Base-by-base conservation (phyloP, 2,113 vertebrate species). In the Paedocypris sp. region DNA sequence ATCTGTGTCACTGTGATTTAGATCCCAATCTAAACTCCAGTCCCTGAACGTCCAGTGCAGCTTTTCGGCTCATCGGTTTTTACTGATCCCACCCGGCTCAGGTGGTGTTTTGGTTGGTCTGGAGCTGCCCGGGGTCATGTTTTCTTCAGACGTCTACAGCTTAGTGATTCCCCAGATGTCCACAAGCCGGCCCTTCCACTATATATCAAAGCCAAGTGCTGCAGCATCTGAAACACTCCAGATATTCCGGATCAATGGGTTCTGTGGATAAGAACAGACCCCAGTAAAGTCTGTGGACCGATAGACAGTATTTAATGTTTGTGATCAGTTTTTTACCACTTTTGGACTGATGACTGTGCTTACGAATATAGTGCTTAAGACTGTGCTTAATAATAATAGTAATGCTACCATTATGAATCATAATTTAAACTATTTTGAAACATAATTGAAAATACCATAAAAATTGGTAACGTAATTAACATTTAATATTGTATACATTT, bases 241-340 rank as follows among this genome's bases (percentile, higher is more conserved):
- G 61, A 41, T 69, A 76, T 51, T 46, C 46, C 35, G 8, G 33
- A 68, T 65, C 70, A 28, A 68, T 68, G n/a, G n/a, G n/a, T n/a
- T n/a, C n/a, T n/a, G n/a, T n/a, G n/a, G n/a, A n/a, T n/a, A n/a
- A n/a, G n/a, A n/a, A n/a, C n/a, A n/a, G n/a, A n/a, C n/a, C n/a
- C n/a, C n/a, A n/a, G n/a, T n/a, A n/a, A n/a, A n/a, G n/a, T n/a
- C n/a, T n/a, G n/a, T n/a, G n/a, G n/a, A n/a, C n/a, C n/a, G n/a
- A n/a, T n/a, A n/a, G n/a, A n/a, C n/a, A n/a, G n/a, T n/a, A n/a
- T n/a, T n/a, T n/a, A n/a, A n/a, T n/a, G n/a, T n/a, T n/a, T n/a
- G n/a, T n/a, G n/a, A n/a, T n/a, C n/a, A n/a, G n/a, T n/a, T n/a
- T n/a, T n/a, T n/a, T n/a, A n/a, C n/a, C n/a, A n/a, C n/a, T n/a